Evolutionary conservation across 1,140 invertebrate genomes (phyloP).

Genomic region (Polyergus mexicanus): DNA sequence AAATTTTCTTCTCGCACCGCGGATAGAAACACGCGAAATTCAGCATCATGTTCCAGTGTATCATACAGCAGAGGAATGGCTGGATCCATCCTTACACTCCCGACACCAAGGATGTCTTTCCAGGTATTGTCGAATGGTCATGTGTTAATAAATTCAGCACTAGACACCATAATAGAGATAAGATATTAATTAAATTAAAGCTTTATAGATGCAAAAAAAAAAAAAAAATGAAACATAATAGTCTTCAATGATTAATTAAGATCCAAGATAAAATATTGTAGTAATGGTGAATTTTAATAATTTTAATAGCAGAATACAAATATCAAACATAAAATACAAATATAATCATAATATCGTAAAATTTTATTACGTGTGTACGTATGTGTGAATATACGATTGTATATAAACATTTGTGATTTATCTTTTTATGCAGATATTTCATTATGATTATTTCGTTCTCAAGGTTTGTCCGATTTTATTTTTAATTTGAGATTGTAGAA

Average conservation of each 20-base stretch:
- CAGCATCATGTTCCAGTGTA: constrained; percentile 92
- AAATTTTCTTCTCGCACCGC: not conserved
- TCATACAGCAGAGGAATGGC: constrained; percentile 92
- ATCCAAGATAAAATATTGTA: not conserved
- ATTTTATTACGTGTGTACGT: no score
- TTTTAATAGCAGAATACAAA: not conserved
- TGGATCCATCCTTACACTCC: constrained; percentile 91
- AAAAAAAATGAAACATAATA: not conserved
- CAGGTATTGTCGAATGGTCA: constrained; percentile 87
- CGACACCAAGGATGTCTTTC: constrained; percentile 92
- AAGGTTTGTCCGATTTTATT: not conserved
- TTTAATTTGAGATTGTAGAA: not conserved
- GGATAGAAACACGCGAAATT: constrained; percentile 39
- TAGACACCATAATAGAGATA: not conserved
- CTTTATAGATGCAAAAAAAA: no score
- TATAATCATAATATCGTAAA: no score
- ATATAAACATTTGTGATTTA: no score
- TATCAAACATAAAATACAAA: no score
- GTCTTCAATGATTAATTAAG: not conserved
- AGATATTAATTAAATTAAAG: no score
- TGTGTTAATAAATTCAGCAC: not conserved
- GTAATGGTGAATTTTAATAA: not conserved
- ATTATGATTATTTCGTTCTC: no score
- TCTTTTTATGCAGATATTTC: no score
- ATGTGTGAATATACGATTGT: no score